phyloP scores from a whole-genome alignment of 1,140 invertebrate genomes.

The Nomia melanderi region DNA sequence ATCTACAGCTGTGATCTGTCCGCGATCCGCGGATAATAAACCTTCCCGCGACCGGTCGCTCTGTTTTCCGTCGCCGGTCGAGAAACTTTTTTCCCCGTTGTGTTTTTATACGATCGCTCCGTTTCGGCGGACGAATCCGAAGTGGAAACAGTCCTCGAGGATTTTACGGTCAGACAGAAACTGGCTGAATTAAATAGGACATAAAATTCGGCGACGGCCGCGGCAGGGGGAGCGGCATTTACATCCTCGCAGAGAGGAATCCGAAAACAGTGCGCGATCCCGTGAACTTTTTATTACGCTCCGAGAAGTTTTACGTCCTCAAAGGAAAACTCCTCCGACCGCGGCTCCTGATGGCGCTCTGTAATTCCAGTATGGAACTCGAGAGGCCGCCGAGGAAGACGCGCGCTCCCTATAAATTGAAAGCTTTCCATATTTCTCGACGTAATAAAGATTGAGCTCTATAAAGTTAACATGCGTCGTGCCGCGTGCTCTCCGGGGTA shows the following conservation, averaged over 20 bases:
- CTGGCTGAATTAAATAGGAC: slow-evolving; percentile 4
- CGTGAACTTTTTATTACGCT: slow-evolving; percentile 50
- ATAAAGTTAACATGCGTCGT: background rate
- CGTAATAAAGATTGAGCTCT: slow-evolving; percentile 16
- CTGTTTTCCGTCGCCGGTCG: background rate
- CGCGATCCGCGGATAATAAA: background rate
- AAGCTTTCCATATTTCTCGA: slow-evolving; percentile 26
- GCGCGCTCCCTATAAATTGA: slow-evolving; percentile 8
- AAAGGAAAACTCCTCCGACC: slow-evolving; percentile 43
- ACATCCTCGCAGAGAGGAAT: slow-evolving; percentile 32
- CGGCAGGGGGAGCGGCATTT: slow-evolving; percentile 29
- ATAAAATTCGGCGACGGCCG: slow-evolving; percentile 41
- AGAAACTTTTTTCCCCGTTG: background rate
- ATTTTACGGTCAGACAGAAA: slow-evolving; percentile 20
- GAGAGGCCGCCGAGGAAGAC: background rate
- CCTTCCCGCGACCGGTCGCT: too few relatives aligned
- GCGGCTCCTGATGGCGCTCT: slow-evolving; percentile 32
- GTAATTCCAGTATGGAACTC: slow-evolving; percentile 47
- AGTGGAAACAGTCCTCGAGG: background rate
- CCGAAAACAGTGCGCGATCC: slow-evolving; percentile 9
- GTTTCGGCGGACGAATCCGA: background rate
- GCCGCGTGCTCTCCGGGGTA: background rate
- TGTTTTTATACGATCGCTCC: background rate
- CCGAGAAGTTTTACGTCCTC: slow-evolving; percentile 43
- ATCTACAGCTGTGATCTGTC: too few relatives aligned